Base-by-base conservation (phyloP, 1,140 invertebrate species). In the Bombus confusus region DNA sequence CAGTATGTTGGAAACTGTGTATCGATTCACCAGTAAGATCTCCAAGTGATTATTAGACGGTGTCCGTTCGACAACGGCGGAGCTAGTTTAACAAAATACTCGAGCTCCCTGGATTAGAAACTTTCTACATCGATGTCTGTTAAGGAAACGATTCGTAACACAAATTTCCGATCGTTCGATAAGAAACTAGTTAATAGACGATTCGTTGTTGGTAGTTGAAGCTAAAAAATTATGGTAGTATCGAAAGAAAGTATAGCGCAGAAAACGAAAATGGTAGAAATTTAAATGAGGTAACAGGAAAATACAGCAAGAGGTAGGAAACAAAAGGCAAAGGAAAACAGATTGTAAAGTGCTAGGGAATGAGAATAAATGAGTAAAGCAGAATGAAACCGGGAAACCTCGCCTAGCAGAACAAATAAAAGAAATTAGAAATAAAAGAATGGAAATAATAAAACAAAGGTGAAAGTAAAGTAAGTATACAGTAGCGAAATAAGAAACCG, bases 11-110 rank as follows among this genome's bases (percentile, higher is more conserved):
- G 18, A 13, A n/a, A 66, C n/a, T 66, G 15, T 8, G n/a, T 39
- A 6, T 59, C 4, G 59, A 76, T 57, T 64, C 62, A 10, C 59
- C 5, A 25, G 13, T 34, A 10, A 52, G 43, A 12, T 41, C 41
- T 12, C 28, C n/a, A 47, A 82, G 25, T 39, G 74, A 76, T 83
- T 78, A 59, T 83, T 78, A 43, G 43, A 78, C 18, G n/a, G 47
- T 22, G 82, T 22, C 28, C 10, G 28, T 68, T 66, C 41, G 37
- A 76, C 43, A 41, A 69, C 39, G 4, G 15, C 8, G 28, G 6
- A n/a, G 34, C 31, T 43, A 78, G 47, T 83, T 78, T 41, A 59
- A 77, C 34, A 62, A 83, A 66, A 72, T 75, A n/a, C 41, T 83
- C 59, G 31, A 64, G 37, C 34, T 57, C 5, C 5, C 5, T 1